Evolutionary conservation across 2,797 vertebrate species (phyloP).

Genomic region (Steatocranus sp.): DNA sequence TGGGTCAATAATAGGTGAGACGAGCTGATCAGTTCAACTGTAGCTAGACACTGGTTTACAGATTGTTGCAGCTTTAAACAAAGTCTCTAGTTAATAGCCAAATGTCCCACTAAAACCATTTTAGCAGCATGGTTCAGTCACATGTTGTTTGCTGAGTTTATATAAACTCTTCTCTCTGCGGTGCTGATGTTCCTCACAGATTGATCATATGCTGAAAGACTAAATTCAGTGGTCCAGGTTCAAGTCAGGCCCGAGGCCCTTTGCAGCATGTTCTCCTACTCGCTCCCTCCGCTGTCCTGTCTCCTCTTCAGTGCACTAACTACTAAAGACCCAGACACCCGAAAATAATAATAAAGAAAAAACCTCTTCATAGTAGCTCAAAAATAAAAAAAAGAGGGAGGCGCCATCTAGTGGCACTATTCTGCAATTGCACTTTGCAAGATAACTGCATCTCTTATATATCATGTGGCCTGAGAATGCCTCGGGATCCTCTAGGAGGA

Average conservation of each 20-base stretch:
- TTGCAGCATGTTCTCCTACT: not conserved
- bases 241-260: not conserved
- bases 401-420: not conserved
- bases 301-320: not conserved
- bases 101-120: not conserved
- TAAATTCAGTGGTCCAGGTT: not conserved
- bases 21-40: not conserved
- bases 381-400: not conserved
- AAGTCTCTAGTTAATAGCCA: not conserved
- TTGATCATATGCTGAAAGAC: not conserved
- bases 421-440: not conserved
- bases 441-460: not conserved
- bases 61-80: not conserved
- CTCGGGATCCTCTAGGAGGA: accelerated
- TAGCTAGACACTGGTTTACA: not conserved
- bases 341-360: not conserved
- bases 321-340: not conserved
- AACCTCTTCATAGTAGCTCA: not conserved
- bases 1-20: not conserved
- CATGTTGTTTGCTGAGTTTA: not conserved
- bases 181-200: not conserved
- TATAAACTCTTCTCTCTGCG: accelerated
- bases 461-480: not conserved
- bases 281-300: not conserved
- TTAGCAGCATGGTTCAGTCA: not conserved